Evolutionary conservation across 2,113 vertebrate species (phyloP).

Genomic region (Arvicanthis niloticus): DNA sequence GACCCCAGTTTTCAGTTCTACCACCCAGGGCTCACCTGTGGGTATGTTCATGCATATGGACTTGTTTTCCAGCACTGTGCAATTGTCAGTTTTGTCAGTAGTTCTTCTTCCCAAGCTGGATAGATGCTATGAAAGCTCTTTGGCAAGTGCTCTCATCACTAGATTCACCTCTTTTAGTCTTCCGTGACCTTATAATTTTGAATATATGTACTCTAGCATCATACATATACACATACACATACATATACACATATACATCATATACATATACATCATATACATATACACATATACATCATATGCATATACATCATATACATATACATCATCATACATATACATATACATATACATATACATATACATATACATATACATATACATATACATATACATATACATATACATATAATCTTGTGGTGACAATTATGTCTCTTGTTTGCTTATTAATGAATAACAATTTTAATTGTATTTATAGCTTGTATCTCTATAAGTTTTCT

Average conservation of each 20-base stretch:
- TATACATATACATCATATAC: too few relatives aligned
- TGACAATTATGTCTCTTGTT: slow-evolving; percentile 38
- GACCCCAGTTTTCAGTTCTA: slow-evolving; percentile 75
- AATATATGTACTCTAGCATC: slow-evolving; percentile 56
- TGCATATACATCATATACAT: too few relatives aligned
- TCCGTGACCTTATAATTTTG: slow-evolving; percentile 64
- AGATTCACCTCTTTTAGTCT: slow-evolving; percentile 66
- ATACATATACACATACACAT: too few relatives aligned
- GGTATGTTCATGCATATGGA: slow-evolving; percentile 76
- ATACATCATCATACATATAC: too few relatives aligned
- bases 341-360: too few relatives aligned
- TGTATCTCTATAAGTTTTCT: neutral
- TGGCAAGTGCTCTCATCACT: slow-evolving; percentile 65
- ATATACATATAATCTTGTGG: slow-evolving; percentile 24
- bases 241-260: too few relatives aligned
- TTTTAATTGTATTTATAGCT: slow-evolving; percentile 33
- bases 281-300: too few relatives aligned
- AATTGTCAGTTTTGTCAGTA: slow-evolving; percentile 77
- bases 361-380: too few relatives aligned
- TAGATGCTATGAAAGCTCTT: slow-evolving; percentile 69
- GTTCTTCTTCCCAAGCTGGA: slow-evolving; percentile 75
- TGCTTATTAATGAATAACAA: slow-evolving; percentile 25
- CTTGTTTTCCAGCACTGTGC: slow-evolving; percentile 72
- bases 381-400: too few relatives aligned
- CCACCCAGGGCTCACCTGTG: slow-evolving; percentile 68